These are phyloP conservation scores for Hartigia nigra DNA, from an alignment of 2,888 invertebrate species.

Conservation along the genomic window DNA sequence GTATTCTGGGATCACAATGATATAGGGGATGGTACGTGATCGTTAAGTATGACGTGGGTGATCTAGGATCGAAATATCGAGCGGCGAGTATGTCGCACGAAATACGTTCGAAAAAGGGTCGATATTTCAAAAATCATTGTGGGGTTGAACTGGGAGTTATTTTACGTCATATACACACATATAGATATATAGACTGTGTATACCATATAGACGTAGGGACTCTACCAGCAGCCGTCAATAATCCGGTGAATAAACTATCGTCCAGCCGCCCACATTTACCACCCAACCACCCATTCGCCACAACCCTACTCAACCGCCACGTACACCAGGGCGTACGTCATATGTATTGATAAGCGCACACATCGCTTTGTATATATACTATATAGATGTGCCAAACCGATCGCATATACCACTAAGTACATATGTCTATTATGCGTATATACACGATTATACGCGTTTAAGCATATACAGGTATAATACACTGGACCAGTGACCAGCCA, in stretches of 20 bases:
- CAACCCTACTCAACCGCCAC: slow-evolving; percentile 49
- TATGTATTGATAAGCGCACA: neutral
- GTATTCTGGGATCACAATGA: neutral
- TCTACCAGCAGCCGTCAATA: slow-evolving; percentile 63
- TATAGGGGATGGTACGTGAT: neutral
- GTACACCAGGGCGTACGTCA: slow-evolving; percentile 34
- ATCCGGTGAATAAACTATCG: slow-evolving; percentile 66
- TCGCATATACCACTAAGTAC: neutral
- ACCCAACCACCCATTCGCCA: slow-evolving; percentile 48
- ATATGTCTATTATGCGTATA: neutral
- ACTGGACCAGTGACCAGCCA: neutral
- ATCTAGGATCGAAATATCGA: neutral
- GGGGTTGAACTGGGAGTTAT: slow-evolving; percentile 60
- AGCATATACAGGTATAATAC: neutral
- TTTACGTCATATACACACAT: slow-evolving; percentile 54
- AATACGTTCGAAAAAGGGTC: slow-evolving; percentile 48
- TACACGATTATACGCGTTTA: neutral
- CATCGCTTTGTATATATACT: neutral
- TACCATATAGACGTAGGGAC: slow-evolving; percentile 6
- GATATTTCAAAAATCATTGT: slow-evolving; percentile 49
- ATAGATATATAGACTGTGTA: slow-evolving; percentile 26
- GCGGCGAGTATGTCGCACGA: slow-evolving; percentile 35
- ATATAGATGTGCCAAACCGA: neutral
- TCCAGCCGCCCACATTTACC: slow-evolving; percentile 55
- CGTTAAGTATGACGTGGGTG: neutral